Evolutionary conservation across 2,888 invertebrate genomes (phyloP), one percentile per base, ranked within the genome.

Genomic region (Tachina grossa): DNA sequence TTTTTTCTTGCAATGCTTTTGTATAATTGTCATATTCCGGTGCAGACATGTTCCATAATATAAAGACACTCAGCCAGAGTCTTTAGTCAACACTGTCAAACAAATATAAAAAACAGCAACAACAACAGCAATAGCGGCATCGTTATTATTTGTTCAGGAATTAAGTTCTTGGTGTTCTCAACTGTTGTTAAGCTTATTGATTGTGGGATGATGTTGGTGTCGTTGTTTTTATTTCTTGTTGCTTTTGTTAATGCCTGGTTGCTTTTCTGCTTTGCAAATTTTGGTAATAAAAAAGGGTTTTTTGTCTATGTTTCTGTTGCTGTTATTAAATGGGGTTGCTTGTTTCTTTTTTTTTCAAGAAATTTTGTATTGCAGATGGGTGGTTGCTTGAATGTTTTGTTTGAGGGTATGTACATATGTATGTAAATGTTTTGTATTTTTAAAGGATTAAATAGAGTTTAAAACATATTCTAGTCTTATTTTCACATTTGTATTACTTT

Each of bases 161-260:
- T 87, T 83, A 79, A 83, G 76, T 75, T 83, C 69, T 83, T 69
- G 71, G 76, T 59, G 59, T 79, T 75, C 59, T 63, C 59, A 65
- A 76, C 84, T 78, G 66, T 68, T 81, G 68, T 75, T 81, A 85
- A 81, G 84, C 81, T 85, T 85, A 85, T 85, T 78, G 84, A 81
- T 81, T 81, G 77, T 63, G 51, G 61, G 61, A 57, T 59, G 71
- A 11, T 49, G 55, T 59, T 75, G 72, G 41, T 63, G 57, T 51
- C 69, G 51, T 59, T 51, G 51, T 5, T 59, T 49, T 43, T 43
- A 14, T 53, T 45, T n/a, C 19, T 47, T 53, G n/a, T 47, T 72
- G 41, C 39, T 14, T 51, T 57, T 66, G 57, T 49, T 51, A 74
- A 74, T 75, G 65, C 55, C 49, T 69, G 49, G 45, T 19, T 69